Percentiles rank a stretch among this genome's conserved stretches.
Conservation (phyloP, 2,113 vertebrate genomes). For the Phyllopteryx taeniolatus region DNA sequence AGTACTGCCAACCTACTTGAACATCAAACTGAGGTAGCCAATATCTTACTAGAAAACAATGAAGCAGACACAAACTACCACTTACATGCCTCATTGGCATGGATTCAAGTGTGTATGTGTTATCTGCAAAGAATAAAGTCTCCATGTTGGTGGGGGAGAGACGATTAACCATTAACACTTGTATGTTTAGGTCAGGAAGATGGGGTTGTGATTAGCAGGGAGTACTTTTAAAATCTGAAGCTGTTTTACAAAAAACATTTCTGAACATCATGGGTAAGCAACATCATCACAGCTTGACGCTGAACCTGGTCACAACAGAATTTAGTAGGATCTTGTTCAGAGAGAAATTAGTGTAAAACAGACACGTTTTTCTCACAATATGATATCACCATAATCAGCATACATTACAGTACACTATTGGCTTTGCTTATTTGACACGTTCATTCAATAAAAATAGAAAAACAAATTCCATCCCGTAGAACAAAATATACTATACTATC, state of each 20-base stretch:
- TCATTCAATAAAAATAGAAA: background rate
- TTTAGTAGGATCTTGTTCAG: no score
- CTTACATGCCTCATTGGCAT: conserved; percentile 62
- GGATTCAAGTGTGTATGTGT: conserved; percentile 48
- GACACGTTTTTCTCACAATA: background rate
- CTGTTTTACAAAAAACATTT: background rate
- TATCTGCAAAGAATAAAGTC: no score
- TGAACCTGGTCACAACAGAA: no score
- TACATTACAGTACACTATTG: no score
- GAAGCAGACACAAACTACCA: conserved; percentile 37
- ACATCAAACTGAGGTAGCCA: background rate
- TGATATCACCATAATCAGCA: background rate
- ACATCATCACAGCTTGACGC: background rate
- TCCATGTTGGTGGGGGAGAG: no score
- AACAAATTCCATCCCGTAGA: background rate
- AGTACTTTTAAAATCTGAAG: conserved; percentile 1
- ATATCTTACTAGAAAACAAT: conserved; percentile 41
- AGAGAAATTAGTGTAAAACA: no score
- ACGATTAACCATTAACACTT: conserved; percentile 3
- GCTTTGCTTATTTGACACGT: no score
- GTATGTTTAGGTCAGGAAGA: conserved; percentile 16
- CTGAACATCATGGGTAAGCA: background rate
- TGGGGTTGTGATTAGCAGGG: background rate
- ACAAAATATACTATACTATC: background rate
- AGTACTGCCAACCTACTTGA: background rate